These are phyloP conservation scores for Tetragnatha montana DNA, from an alignment of 2,888 invertebrate genomes.

Conservation along the genomic window DNA sequence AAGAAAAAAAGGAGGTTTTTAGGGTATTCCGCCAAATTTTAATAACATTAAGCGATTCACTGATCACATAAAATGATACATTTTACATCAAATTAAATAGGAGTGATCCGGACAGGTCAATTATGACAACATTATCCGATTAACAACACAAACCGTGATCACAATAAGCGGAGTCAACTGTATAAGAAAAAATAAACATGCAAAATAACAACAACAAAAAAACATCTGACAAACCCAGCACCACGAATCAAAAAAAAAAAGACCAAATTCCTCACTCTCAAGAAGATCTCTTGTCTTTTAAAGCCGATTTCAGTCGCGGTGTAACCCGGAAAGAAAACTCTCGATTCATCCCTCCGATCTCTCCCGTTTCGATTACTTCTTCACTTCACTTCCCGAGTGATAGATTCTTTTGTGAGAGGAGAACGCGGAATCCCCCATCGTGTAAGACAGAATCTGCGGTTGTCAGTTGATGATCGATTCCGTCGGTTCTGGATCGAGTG, in stretches of 20 bases:
- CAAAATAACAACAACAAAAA: too few relatives aligned
- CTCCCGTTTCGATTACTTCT: constrained; percentile 5
- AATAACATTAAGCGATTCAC: too few relatives aligned
- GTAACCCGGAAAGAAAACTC: background rate
- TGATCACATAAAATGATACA: too few relatives aligned
- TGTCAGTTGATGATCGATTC: constrained; percentile 47
- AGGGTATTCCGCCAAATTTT: too few relatives aligned
- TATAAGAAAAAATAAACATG: too few relatives aligned
- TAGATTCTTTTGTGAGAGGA: constrained; percentile 26
- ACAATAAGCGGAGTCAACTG: too few relatives aligned
- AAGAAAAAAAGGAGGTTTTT: too few relatives aligned
- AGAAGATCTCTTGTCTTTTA: background rate
- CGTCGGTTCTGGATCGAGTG: background rate
- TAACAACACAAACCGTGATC: too few relatives aligned
- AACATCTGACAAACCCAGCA: too few relatives aligned
- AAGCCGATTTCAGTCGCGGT: background rate
- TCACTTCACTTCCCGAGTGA: constrained; percentile 1
- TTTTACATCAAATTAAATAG: too few relatives aligned
- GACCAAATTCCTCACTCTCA: background rate
- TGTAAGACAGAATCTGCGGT: constrained; percentile 36
- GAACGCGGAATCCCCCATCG: constrained; percentile 19
- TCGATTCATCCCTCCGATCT: constrained; percentile 10
- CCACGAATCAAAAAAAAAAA: background rate
- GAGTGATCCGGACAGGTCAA: too few relatives aligned
- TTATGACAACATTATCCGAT: too few relatives aligned